Conservation (phyloP, 30 jellyfish, hydroid and myxozoan species). For the Aurelia aurita region DNA sequence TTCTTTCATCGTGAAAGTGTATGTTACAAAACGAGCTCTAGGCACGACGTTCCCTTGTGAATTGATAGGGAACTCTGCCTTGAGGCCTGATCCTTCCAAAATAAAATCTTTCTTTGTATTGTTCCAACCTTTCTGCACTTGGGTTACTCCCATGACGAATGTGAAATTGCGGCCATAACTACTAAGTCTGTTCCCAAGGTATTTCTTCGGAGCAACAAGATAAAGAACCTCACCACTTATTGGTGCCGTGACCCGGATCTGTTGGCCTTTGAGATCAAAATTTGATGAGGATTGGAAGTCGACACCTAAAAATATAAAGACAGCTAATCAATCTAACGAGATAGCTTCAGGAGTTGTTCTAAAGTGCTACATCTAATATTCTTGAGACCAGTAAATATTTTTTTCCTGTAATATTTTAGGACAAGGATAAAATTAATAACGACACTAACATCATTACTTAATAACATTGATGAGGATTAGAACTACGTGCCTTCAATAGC, state of each 20-base stretch:
- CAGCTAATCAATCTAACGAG: too few species aligned
- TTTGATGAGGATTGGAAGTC: constrained; percentile 62
- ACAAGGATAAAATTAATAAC: too few species aligned
- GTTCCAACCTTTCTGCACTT: constrained; percentile 59
- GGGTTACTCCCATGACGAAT: constrained; percentile 81
- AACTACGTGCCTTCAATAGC: too few species aligned
- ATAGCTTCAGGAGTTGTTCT: too few species aligned
- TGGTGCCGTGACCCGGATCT: constrained; percentile 69
- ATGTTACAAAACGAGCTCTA: constrained; percentile 61
- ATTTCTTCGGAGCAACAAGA: constrained; percentile 85
- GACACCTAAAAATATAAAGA: constrained; percentile 67
- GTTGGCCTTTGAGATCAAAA: constrained; percentile 66
- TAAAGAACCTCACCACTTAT: constrained; percentile 65
- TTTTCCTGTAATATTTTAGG: too few species aligned
- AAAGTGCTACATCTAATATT: too few species aligned
- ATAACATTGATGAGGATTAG: too few species aligned
- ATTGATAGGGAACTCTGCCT: constrained; percentile 82
- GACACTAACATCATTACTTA: too few species aligned
- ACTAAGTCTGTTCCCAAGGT: constrained; percentile 90
- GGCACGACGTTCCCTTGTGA: constrained; percentile 82
- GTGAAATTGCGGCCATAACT: constrained; percentile 86
- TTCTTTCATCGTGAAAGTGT: constrained; percentile 67
- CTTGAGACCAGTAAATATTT: too few species aligned
- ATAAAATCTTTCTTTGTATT: constrained; percentile 69
- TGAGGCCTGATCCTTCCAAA: constrained; percentile 91